phyloP scores from a whole-genome alignment of 2,797 vertebrate species.

The Enteromius thamalakanensis region DNA sequence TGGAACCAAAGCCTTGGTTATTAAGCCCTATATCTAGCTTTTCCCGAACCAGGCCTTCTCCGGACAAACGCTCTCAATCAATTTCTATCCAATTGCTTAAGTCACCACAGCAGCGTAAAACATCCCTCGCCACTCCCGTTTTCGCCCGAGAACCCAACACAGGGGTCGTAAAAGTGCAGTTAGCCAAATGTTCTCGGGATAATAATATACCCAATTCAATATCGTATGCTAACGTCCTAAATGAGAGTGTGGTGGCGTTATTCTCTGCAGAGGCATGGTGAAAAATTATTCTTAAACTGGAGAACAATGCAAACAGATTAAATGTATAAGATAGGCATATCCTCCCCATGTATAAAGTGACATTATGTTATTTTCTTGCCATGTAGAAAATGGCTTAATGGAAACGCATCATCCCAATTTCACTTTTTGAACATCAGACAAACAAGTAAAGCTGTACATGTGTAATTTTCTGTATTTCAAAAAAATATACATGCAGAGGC shows the following conservation, averaged over 20 bases:
- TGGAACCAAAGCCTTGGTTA: constrained; percentile 58
- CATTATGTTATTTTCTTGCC: constrained; percentile 18
- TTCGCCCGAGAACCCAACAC: constrained; percentile 48
- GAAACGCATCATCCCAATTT: background rate
- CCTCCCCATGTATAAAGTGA: constrained; percentile 1
- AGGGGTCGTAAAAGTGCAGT: constrained; percentile 55
- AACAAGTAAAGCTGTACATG: background rate
- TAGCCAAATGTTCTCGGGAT: constrained; percentile 57
- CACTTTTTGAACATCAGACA: constrained; percentile 2
- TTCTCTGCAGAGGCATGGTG: constrained; percentile 25
- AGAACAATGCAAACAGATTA: constrained; percentile 54
- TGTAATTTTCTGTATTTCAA: background rate
- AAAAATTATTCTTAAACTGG: constrained; percentile 42
- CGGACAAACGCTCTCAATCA: constrained; percentile 62
- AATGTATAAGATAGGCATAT: constrained; percentile 23
- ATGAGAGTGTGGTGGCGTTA: constrained; percentile 30
- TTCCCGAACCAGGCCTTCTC: constrained; percentile 52
- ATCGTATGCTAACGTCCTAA: constrained; percentile 55
- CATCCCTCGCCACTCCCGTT: constrained; percentile 51
- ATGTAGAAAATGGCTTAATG: constrained; percentile 7
- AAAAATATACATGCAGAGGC: background rate
- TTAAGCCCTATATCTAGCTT: constrained; percentile 59
- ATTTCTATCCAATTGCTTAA: constrained; percentile 64
- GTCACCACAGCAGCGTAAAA: constrained; percentile 58
- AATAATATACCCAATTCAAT: constrained; percentile 54